Evolutionary conservation across 2,113 vertebrate species (phyloP), one percentile per base, ranked within the genome.

Genomic region (Peromyscus maniculatus): DNA sequence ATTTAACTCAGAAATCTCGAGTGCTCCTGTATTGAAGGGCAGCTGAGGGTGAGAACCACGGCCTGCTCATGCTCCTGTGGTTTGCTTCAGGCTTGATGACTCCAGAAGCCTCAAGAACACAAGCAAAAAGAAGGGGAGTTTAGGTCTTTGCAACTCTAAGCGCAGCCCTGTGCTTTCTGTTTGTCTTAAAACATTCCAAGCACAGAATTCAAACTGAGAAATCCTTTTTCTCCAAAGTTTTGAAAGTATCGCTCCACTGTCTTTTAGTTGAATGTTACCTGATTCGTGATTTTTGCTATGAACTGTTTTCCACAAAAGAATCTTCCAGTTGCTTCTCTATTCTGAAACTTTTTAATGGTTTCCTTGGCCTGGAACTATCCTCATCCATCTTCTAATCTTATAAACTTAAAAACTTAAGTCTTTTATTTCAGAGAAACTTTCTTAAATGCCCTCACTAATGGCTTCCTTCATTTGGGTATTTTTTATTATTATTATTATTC

Each of bases 381-480:
- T 89, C 46, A 86, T 43, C 10, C 7, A 33, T 28, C 86, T 87
- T 93, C 57, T 77, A 82, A 57, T 71, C 67, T 66, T 95, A 24
- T 55, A 52, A 69, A 16, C 88, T 62, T 31, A 28, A 33, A 16
- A 59, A 59, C 57, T 16, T 59, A 31, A 69, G 67, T 67, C 16
- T 75, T 90, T 74, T 19, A 83, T 80, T 88, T 82, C 13, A 39
- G 80, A 75, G 26, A 88, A 59, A n/a, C 11, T 87, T n/a, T 94
- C 33, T 82, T 82, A 19, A 66, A n/a, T 46, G 1, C 10, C 36
- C 36, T n/a, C 46, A 22, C 39, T 62, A 24, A 28, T 90, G 57
- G 16, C 31, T 89, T 59, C 36, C 8, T 55, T 31, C 13, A n/a
- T 79, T 3, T n/a, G 33, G 24, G 46, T 33, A 7, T 71, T 49